These are phyloP conservation scores for Sander lucioperca DNA, from an alignment of 2,113 vertebrate genomes.

Conservation along the genomic window DNA sequence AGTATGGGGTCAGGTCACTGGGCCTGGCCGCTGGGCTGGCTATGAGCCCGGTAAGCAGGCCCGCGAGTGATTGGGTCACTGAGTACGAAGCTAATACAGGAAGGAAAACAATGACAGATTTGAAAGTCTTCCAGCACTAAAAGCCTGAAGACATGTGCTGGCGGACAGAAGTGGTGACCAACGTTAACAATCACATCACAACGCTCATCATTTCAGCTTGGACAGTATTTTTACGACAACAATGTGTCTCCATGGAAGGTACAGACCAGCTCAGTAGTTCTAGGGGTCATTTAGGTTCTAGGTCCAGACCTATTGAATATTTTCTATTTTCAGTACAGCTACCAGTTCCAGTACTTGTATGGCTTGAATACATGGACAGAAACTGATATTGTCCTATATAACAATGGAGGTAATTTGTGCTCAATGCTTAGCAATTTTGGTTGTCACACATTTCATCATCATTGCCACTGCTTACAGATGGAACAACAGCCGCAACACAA, in stretches of 20 bases:
- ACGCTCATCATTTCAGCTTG: not conserved
- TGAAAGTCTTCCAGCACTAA: slow-evolving; percentile 38
- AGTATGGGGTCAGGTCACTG: slow-evolving; percentile 34
- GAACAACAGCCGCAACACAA: slow-evolving; percentile 38
- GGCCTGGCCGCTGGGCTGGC: slow-evolving; percentile 40
- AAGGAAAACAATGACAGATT: slow-evolving; percentile 60
- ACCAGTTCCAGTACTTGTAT: slow-evolving; percentile 15
- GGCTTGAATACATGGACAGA: slow-evolving; percentile 16
- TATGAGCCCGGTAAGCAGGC: slow-evolving; percentile 36
- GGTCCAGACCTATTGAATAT: not conserved
- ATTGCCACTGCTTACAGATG: slow-evolving; percentile 47
- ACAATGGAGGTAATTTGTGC: slow-evolving; percentile 36
- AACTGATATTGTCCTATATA: slow-evolving; percentile 12
- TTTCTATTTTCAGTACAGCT: slow-evolving; percentile 18
- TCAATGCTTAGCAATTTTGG: slow-evolving; percentile 37
- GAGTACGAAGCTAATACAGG: slow-evolving; percentile 40
- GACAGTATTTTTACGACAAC: not conserved
- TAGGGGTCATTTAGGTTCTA: not conserved
- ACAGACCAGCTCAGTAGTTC: not conserved
- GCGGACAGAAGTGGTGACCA: slow-evolving; percentile 37
- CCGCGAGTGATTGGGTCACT: slow-evolving; percentile 51
- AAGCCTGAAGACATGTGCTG: slow-evolving; percentile 24
- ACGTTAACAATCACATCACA: slow-evolving; percentile 1
- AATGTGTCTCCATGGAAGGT: not conserved
- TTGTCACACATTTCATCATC: slow-evolving; percentile 63